A percentile compares a stretch with the other conserved stretches of the same genome.
Conservation (phyloP, 2,888 invertebrate species). For the Philaethria dido region DNA sequence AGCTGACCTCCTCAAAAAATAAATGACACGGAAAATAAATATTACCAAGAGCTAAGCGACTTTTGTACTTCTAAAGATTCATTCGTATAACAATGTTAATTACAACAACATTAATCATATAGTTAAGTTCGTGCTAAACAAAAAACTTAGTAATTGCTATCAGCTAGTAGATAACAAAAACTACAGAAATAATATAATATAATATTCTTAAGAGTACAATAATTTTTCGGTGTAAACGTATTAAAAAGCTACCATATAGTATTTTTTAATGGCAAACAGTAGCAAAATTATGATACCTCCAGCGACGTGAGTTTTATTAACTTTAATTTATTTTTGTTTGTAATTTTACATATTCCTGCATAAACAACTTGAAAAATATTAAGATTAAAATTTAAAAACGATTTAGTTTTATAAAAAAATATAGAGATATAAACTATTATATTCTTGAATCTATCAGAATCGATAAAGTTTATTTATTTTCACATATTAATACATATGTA, state of each 20-base stretch:
- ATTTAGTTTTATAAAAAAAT: neutral
- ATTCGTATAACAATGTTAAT: slow-evolving; percentile 18
- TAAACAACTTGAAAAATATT: no score
- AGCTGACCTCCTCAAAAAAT: slow-evolving; percentile 9
- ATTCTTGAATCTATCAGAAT: no score
- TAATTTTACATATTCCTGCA: no score
- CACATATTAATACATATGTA: no score
- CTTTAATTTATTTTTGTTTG: no score
- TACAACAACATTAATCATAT: slow-evolving; percentile 26
- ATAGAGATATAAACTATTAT: no score
- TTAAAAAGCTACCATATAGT: neutral
- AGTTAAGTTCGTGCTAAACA: slow-evolving; percentile 19
- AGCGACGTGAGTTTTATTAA: no score
- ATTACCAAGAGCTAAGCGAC: neutral
- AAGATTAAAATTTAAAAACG: no score
- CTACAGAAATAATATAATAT: slow-evolving; percentile 4
- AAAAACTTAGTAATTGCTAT: slow-evolving; percentile 25
- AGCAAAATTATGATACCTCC: neutral
- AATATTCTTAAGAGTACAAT: slow-evolving; percentile 4
- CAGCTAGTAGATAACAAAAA: slow-evolving; percentile 16
- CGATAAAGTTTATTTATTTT: no score
- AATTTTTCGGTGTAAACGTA: neutral
- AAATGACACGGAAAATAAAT: neutral
- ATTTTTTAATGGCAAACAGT: neutral
- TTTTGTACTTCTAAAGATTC: slow-evolving; percentile 5